Percentiles rank a stretch among this genome's conserved stretches.
Conservation (phyloP, 2,113 vertebrate genomes). For the Apodemus sylvaticus region DNA sequence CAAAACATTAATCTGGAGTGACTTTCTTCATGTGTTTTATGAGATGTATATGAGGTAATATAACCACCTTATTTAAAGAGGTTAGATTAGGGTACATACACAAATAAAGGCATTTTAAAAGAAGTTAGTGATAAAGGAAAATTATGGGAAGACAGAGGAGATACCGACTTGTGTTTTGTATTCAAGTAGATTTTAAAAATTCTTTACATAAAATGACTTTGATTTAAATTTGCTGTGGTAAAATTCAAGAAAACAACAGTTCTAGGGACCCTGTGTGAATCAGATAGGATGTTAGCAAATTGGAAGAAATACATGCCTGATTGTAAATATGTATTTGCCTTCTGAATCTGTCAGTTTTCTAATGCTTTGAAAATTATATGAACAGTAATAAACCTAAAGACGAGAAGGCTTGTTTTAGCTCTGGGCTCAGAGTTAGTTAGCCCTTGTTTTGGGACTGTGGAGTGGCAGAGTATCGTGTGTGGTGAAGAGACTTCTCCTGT, state of each 20-base stretch:
- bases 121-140: background rate
- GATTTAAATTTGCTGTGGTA: background rate
- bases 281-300: background rate
- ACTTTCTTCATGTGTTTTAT: background rate
- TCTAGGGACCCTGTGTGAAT: background rate
- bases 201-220: background rate
- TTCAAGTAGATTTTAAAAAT: conserved; percentile 19
- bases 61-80: background rate
- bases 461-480: background rate
- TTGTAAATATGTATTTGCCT: background rate
- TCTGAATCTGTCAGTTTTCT: background rate
- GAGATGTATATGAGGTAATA: background rate
- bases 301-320: background rate
- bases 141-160: background rate
- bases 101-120: background rate
- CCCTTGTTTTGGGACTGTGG: background rate
- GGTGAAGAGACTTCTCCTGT: background rate
- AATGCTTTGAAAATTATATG: background rate
- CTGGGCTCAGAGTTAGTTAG: background rate
- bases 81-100: background rate
- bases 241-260: background rate
- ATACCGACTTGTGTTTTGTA: background rate
- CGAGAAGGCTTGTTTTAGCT: background rate
- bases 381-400: background rate
- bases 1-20: background rate